Percentiles rank a stretch among this genome's conserved stretches.
These are phyloP conservation scores for Lycocerus yunnanus DNA, from an alignment of 2,888 invertebrate species.

Conservation along the genomic window DNA sequence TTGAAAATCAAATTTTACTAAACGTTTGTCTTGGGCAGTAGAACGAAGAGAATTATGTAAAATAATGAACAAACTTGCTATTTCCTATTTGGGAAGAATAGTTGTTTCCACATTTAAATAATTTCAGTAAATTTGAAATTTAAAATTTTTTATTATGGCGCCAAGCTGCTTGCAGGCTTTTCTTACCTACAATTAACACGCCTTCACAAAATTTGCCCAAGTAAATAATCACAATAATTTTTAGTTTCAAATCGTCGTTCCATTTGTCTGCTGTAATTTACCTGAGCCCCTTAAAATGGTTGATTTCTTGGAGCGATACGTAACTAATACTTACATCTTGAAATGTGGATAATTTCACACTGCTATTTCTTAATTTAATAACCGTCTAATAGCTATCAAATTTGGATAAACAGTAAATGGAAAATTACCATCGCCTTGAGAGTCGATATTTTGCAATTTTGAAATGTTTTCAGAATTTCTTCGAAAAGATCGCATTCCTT, in stretches of 20 bases:
- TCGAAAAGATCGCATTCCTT: neutral
- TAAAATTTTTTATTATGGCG: neutral
- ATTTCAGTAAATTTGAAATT: neutral
- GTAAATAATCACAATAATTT: neutral
- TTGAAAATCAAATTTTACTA: too few relatives aligned
- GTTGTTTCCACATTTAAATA: neutral
- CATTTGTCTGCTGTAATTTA: neutral
- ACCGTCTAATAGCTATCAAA: neutral
- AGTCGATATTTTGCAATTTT: neutral
- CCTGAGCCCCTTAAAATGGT: neutral
- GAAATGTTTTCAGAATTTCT: neutral
- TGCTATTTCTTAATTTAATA: neutral
- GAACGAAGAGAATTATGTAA: neutral
- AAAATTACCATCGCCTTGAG: neutral
- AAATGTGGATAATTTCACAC: neutral
- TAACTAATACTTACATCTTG: neutral
- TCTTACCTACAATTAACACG: neutral
- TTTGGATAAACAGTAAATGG: neutral
- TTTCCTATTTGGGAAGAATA: neutral
- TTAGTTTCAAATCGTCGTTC: neutral
- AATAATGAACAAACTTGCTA: neutral
- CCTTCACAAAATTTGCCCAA: neutral
- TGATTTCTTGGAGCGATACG: neutral
- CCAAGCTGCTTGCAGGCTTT: neutral
- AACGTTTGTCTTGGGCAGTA: neutral